Base-by-base conservation (phyloP, 1,140 invertebrate species). In the Drosophila serrata region DNA sequence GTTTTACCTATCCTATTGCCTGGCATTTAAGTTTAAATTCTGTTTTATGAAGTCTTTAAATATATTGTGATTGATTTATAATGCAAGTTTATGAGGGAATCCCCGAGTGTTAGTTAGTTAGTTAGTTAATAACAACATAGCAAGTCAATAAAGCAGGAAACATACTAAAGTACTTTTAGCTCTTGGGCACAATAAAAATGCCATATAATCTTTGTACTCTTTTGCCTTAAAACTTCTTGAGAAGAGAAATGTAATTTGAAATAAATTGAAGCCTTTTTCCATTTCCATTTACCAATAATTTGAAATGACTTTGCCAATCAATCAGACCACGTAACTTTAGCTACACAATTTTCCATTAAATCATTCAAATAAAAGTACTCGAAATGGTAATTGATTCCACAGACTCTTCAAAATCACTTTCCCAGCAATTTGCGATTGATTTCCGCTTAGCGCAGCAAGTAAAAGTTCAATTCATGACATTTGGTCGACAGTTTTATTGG, bases 401-500 rank as follows among this genome's bases (percentile, higher is more conserved):
- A 49, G 63, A 48, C 53, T 72, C 29, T 73, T 56, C 42, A 72
- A 59, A 73, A 59, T 73, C 69, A 73, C 69, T 73, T 73, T 73
- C 53, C 57, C 70, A 74, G 70, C 69, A 74, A 74, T 74, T 74
- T 74, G 48, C 57, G 58, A 74, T 74, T 74, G 58, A 74, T 74
- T 74, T 74, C 39, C 46, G 57, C 31, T 74, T 74, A 53, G 69
- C 46, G 33, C 43, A 39, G 51, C 51, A 65, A 65, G 73, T 69
- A 80, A 86, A 81, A 81, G 81, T 76, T 86, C 58, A 74, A 84
- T 79, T 88, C 84, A 80, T 87, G 82, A 85, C 74, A 87, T 86
- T 78, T 64, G 79, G 46, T 68, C 76, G 84, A 87, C 84, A 88
- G 76, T 87, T 87, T 87, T 87, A 87, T 87, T 87, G 84, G 80